Base-by-base conservation (phyloP, 2,888 invertebrate genomes). In the Isoperla grammatica region DNA sequence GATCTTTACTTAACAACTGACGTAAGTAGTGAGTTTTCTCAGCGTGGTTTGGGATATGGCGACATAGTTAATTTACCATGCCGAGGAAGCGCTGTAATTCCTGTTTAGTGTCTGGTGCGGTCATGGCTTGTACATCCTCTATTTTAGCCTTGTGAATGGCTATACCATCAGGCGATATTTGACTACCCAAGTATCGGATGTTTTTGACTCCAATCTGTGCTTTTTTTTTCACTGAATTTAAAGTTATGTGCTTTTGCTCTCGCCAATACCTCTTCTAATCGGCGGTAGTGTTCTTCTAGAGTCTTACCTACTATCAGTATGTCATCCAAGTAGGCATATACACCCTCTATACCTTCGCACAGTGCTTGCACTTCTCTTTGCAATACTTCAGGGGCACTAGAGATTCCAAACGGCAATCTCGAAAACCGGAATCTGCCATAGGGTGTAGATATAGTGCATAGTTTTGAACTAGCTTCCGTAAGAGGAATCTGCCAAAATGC, bases 141-240 rank as follows among this genome's bases (percentile, higher is more conserved):
- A 64, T 29, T 42, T 60, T 54, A 3, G 56, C 39, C n/a, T 11
- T 11, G 39, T 39, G 11, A 39, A 39, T n/a, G n/a, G 11, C 11
- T 39, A 39, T 11, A 45, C 43, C 43, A 64, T 53, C 23, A 65
- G 59, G 23, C 65, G 62, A 39, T n/a, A 39, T 12, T 12, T 12
- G 11, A 39, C n/a, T 11, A 11, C 39, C 39, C n/a, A 39, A 39
- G n/a, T 39, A 39, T 39, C n/a, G 11, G n/a, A 39, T 39, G 11
- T 39, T n/a, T 12, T 39, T 39, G 11, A 39, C 39, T 12, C n/a
- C n/a, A 59, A 59, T 67, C 67, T 29, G 60, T 43, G 19, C 69
- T 60, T 69, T 69, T 23, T 67, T 65, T 50, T 60, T 61, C n/a
- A 23, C 67, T 69, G 6, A 70, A 49, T 43, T 67, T 69, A 19